Evolutionary conservation across 1,140 invertebrate genomes (phyloP), one percentile per base, ranked within the genome.

Genomic region (Atta cephalotes): DNA sequence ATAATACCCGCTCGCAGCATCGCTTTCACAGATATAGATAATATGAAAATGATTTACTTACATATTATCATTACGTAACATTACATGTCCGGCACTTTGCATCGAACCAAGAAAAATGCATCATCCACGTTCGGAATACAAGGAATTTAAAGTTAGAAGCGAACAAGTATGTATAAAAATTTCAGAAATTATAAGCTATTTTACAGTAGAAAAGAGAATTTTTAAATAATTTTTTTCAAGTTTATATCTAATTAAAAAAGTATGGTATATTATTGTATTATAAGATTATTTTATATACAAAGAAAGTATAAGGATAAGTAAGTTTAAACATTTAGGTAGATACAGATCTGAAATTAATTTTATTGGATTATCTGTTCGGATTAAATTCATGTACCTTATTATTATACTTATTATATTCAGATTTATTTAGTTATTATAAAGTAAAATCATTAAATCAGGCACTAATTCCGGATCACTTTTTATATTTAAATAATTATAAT

Each of bases 11-110:
- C 10, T 56, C 31, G 28, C 45, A 66, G 9, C 12, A 31, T 25
- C 53, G 63, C 78, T 68, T 80, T 80, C 45, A 70, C 62, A 49
- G 62, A n/a, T 80, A 0, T 6, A 35, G n/a, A 70, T 53, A 68
- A 49, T 31, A 31, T 28, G 62, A 51, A n/a, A 28, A 80, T 35
- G 78, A n/a, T 14, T 68, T 80, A 68, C 1, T 68, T 80, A 25
- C 25, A 25, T 25, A 80, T 80, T 68, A 80, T 80, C 49, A 66
- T 80, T 81, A 81, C 6, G 49, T 71, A 70, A 81, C 16, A 31
- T 56, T 56, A 49, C 49, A 66, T 31, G 25, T 66, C 76, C 76
- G 49, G 12, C 63, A 70, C 3, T 79, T 31, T 31, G 31, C 3
- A 31, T 31, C 31, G 14, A 66, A 70, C 4, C 31, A 18, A 58